A percentile compares a stretch with the other conserved stretches of the same genome.
These are phyloP conservation scores for Bombus terrestris DNA, from an alignment of 1,140 invertebrate species.

Conservation along the genomic window DNA sequence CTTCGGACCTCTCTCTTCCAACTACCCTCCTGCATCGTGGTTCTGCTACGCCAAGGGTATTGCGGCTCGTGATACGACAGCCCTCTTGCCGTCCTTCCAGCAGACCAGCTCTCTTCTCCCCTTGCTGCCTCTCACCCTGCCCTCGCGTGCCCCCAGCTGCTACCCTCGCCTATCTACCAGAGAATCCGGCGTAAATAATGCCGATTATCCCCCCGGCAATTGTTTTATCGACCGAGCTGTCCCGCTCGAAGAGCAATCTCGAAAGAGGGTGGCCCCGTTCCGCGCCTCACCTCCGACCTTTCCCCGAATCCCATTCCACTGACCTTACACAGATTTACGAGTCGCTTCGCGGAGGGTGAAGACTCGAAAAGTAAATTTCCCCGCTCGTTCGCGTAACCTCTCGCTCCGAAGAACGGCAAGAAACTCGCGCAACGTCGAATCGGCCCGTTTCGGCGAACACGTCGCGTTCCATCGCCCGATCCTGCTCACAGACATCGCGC, in stretches of 20 bases:
- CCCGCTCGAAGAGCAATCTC: slow-evolving; percentile 59
- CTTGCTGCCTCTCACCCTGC: not conserved
- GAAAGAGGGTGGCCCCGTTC: slow-evolving; percentile 47
- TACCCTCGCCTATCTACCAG: slow-evolving; percentile 73
- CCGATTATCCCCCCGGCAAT: slow-evolving; percentile 81
- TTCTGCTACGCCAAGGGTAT: slow-evolving; percentile 24
- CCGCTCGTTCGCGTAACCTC: slow-evolving; percentile 15
- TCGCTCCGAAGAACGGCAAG: not conserved
- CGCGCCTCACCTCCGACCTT: slow-evolving; percentile 48
- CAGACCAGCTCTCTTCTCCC: not conserved
- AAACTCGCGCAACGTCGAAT: not conserved
- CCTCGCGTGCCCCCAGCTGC: slow-evolving; percentile 35
- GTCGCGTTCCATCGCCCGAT: not conserved
- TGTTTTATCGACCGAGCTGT: slow-evolving; percentile 81
- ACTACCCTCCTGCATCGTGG: slow-evolving; percentile 10
- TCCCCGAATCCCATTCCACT: slow-evolving; percentile 45
- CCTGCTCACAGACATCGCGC: no score
- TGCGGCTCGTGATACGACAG: slow-evolving; percentile 37
- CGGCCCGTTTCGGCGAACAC: not conserved
- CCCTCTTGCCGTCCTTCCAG: slow-evolving; percentile 18
- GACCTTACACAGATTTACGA: slow-evolving; percentile 65
- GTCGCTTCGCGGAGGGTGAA: slow-evolving; percentile 53
- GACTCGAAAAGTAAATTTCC: slow-evolving; percentile 66
- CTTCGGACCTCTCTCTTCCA: slow-evolving; percentile 50
- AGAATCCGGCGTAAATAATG: slow-evolving; percentile 82